Base-by-base conservation (phyloP, 1,140 invertebrate species). In the Asbolus verrucosus region DNA sequence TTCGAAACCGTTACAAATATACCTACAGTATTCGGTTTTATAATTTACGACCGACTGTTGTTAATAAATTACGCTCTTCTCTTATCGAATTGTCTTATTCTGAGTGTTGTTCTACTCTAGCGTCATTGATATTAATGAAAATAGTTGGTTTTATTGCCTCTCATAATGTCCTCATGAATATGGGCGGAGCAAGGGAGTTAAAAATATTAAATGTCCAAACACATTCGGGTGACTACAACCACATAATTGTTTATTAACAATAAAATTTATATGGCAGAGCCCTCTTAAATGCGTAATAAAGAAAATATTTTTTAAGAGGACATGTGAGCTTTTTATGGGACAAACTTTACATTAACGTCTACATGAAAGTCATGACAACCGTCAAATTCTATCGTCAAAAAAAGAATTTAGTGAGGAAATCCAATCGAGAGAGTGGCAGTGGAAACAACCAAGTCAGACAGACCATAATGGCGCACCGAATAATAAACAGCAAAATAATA, bases 1-100 rank as follows among this genome's bases (percentile, higher is more conserved):
- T 67, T 8, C 8, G 46, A 46, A 30, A 70, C 69, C 63, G 69
- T 70, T 67, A 67, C 50, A 62, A n/a, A 60, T 41, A 19, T 62
- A 59, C 33, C 61, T 36, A 43, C 39, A 61, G 27, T 62, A 36
- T 33, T 61, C 60, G 43, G 61, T 61, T 69, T 46, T 21, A 21
- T 62, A 69, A 69, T 69, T 69, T 69, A 62, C 43, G 36, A 36
- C 54, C 27, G 46, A 14, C 15, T 62, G 18, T 31, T 36, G 16
- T 33, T 62, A 13, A 14, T 62, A 62, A 62, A 62, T 62, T 19
- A 41, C 13, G 11, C 8, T 18, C 24, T 24, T 60, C 8, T 60
- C 15, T 62, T 41, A 41, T 27, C 27, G 31, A 24, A 36, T 62
- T 36, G 30, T 62, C 18, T 41, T 36, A 21, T 27, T 54, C 16